These are phyloP conservation scores for Plectropomus leopardus DNA, from an alignment of 2,113 vertebrate genomes.

Conservation along the genomic window DNA sequence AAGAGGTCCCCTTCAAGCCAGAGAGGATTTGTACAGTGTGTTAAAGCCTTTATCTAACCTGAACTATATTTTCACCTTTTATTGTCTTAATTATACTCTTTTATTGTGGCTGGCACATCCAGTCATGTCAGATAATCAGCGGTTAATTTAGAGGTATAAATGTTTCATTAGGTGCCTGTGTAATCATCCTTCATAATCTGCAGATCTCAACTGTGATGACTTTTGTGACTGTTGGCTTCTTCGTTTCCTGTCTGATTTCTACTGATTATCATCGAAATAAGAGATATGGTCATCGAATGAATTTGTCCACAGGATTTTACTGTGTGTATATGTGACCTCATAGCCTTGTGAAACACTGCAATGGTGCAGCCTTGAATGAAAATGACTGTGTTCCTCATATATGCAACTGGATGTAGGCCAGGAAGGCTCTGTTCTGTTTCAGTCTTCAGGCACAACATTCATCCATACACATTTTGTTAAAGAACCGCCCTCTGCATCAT, in stretches of 20 bases:
- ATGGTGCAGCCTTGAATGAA: conserved; percentile 15
- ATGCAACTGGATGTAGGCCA: conserved; percentile 6
- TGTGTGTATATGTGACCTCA: neutral
- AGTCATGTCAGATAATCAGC: conserved; percentile 6
- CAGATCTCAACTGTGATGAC: conserved; percentile 18
- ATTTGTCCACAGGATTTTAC: neutral
- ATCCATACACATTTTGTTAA: neutral
- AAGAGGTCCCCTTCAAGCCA: neutral
- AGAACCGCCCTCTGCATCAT: neutral
- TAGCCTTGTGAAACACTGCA: no score
- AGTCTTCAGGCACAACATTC: neutral
- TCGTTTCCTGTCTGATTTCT: neutral
- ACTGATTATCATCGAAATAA: neutral
- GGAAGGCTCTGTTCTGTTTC: neutral
- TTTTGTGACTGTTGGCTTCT: neutral
- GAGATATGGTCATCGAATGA: neutral
- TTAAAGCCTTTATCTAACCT: neutral
- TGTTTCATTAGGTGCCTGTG: neutral
- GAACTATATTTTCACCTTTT: conserved; percentile 27
- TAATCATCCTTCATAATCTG: conserved; percentile 24
- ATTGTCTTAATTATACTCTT: conserved; percentile 16
- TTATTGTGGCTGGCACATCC: neutral
- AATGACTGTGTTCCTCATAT: neutral
- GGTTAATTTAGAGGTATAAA: neutral
- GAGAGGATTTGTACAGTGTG: neutral